Conservation (phyloP, 2,113 vertebrate genomes). For the Emydura subglobosa region DNA sequence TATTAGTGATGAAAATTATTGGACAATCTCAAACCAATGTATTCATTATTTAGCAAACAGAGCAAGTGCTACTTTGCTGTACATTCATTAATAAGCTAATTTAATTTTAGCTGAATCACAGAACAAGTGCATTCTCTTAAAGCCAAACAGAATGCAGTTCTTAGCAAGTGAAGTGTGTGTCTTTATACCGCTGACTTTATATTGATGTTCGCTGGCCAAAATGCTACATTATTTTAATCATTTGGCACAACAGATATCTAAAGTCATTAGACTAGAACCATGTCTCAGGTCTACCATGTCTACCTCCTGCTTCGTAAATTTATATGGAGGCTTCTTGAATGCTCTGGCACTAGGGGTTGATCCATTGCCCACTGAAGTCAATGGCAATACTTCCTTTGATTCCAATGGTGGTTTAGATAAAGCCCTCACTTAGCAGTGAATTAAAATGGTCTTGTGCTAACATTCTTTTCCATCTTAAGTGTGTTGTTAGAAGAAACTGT, state of each 20-base stretch:
- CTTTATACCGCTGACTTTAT: background rate
- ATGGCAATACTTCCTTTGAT: background rate
- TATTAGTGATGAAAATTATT: background rate
- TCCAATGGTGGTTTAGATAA: background rate
- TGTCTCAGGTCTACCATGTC: background rate
- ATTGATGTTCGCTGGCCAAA: background rate
- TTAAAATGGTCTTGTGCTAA: background rate
- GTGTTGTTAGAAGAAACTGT: slow-evolving; percentile 16
- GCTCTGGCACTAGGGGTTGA: background rate
- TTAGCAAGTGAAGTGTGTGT: background rate
- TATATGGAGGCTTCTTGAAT: background rate
- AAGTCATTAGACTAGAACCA: background rate
- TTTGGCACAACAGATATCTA: background rate
- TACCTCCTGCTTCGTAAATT: background rate
- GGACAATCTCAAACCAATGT: slow-evolving; percentile 1
- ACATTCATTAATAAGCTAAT: slow-evolving; percentile 3
- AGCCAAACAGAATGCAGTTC: background rate
- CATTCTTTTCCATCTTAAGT: slow-evolving; percentile 38
- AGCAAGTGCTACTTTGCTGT: slow-evolving; percentile 37
- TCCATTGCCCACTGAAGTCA: background rate
- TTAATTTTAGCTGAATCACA: background rate
- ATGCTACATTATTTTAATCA: background rate
- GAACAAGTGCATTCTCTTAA: background rate
- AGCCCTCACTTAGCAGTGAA: background rate
- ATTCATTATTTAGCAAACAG: slow-evolving; percentile 16